Conservation (phyloP, 53 echinoderm and acorn worm genomes). For the Glandiceps talaboti region DNA sequence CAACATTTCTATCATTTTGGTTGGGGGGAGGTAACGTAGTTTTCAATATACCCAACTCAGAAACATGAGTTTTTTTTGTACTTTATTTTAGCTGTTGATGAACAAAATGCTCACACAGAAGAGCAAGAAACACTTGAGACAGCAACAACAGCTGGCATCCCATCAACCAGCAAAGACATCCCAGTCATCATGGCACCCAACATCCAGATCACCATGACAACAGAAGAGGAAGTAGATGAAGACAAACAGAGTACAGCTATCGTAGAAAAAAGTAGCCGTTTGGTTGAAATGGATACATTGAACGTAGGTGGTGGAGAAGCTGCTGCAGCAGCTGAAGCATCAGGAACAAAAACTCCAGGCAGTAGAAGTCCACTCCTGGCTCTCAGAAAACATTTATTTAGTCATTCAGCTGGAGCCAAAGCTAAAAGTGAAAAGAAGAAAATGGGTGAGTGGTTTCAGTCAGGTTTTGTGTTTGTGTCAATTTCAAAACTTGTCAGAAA, state of each 20-base stretch:
- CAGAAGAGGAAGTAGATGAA: background rate
- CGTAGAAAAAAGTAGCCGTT: background rate
- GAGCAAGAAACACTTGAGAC: conserved; percentile 72
- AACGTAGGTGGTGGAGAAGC: background rate
- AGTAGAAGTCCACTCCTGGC: conserved; percentile 17
- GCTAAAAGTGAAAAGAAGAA: conserved; percentile 84
- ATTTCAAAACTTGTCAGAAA: too few species aligned
- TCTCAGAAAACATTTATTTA: conserved; percentile 33
- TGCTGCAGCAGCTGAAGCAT: background rate
- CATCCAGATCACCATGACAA: background rate
- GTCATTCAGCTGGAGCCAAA: conserved; percentile 55
- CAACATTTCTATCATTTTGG: too few species aligned
- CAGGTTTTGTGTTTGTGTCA: too few species aligned
- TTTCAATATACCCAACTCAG: too few species aligned
- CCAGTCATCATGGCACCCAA: background rate
- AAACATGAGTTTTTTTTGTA: background rate
- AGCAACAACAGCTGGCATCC: conserved; percentile 6
- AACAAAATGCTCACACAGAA: conserved; percentile 90
- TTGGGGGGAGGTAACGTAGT: too few species aligned
- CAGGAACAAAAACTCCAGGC: background rate
- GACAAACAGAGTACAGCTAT: background rate
- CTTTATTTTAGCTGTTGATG: conserved; percentile 69
- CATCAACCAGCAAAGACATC: background rate
- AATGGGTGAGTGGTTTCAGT: conserved; percentile 19
- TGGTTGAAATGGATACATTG: background rate